These are phyloP conservation scores for Platysteira castanea DNA, from an alignment of 2,113 vertebrate species.

Conservation along the genomic window DNA sequence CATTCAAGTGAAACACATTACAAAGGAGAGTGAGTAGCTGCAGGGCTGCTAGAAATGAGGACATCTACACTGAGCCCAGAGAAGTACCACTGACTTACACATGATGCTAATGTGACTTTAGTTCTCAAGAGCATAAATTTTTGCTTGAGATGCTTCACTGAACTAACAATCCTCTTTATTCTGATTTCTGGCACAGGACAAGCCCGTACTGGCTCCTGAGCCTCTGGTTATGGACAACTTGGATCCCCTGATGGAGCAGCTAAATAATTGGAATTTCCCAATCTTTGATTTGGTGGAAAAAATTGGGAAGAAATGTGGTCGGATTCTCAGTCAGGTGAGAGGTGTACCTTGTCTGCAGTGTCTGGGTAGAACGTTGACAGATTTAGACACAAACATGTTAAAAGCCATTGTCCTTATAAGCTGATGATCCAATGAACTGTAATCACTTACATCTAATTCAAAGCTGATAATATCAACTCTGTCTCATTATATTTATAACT, in stretches of 20 bases:
- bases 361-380: background rate
- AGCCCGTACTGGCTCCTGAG: slow-evolving; percentile 88
- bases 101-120: background rate
- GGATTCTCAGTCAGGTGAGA: slow-evolving; percentile 96
- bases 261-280: slow-evolving; percentile 98
- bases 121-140: background rate
- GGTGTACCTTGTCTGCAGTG: background rate
- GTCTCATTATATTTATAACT: background rate
- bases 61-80: background rate
- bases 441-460: background rate
- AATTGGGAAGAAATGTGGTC: slow-evolving; percentile 88
- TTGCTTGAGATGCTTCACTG: background rate
- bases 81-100: background rate
- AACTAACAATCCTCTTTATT: background rate
- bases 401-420: background rate
- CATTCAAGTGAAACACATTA: background rate
- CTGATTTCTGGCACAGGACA: slow-evolving; percentile 76
- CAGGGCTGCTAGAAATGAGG: slow-evolving; percentile 30
- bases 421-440: background rate
- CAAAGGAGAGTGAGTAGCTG: slow-evolving; percentile 14
- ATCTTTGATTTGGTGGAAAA: slow-evolving; percentile 95
- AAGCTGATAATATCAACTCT: background rate
- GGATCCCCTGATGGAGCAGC: slow-evolving; percentile 87
- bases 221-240: slow-evolving; percentile 92
- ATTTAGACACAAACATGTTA: background rate